phyloP scores from a whole-genome alignment of 2,113 vertebrate genomes.

The Callorhinus ursinus region DNA sequence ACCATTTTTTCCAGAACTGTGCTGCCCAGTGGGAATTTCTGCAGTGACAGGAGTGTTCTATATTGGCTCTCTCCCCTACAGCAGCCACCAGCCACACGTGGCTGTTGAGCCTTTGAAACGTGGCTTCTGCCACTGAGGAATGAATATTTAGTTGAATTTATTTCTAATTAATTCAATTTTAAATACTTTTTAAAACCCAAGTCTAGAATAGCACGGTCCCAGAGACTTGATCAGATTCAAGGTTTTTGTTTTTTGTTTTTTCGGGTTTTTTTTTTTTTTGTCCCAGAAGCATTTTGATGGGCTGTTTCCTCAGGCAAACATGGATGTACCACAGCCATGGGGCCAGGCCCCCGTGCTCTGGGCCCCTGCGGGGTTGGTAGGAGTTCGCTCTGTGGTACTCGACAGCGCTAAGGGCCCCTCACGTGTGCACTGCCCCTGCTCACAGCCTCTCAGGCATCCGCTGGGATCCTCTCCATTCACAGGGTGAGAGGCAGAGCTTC shows the following conservation, averaged over 20 bases:
- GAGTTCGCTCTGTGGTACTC: not conserved
- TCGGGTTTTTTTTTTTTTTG: not conserved
- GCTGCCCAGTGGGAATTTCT: not conserved
- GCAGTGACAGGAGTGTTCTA: accelerated
- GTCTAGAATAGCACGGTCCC: not conserved
- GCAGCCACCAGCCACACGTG: not conserved
- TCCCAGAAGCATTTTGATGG: not conserved
- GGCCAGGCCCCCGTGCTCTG: too few species aligned
- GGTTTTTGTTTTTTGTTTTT: not conserved
- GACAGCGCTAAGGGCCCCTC: accelerated
- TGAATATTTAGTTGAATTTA: not conserved
- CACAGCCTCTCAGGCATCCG: too few species aligned
- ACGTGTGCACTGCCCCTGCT: accelerated
- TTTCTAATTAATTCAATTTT: not conserved
- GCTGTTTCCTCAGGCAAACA: too few species aligned
- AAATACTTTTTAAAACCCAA: not conserved
- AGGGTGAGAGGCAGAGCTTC: not conserved
- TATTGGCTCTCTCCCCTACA: accelerated
- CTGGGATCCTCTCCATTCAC: not conserved
- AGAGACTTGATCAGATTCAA: not conserved
- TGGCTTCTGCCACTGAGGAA: not conserved
- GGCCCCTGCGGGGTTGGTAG: not conserved
- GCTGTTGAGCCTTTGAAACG: not conserved
- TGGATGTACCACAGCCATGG: not conserved
- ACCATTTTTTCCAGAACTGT: not conserved